These are phyloP conservation scores for Gymnoscopelus microlampas DNA, from an alignment of 2,797 vertebrate genomes.

Conservation along the genomic window DNA sequence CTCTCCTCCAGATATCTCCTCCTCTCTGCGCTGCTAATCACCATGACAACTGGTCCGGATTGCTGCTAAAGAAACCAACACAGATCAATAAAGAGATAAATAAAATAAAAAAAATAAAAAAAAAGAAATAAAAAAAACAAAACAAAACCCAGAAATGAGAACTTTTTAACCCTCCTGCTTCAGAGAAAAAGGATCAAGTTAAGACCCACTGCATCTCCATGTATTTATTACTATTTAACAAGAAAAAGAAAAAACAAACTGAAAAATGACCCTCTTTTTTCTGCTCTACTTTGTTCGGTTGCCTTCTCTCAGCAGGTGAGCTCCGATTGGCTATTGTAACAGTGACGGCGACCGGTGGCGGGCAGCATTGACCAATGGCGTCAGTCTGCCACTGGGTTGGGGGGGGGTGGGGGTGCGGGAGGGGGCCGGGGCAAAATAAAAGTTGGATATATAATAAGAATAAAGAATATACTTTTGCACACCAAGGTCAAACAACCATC, in stretches of 20 bases:
- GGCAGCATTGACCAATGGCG: slow-evolving; percentile 39
- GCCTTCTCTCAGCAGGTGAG: slow-evolving; percentile 86
- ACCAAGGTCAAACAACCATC: slow-evolving; percentile 80
- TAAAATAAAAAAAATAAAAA: slow-evolving; percentile 78
- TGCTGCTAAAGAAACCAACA: slow-evolving; percentile 89
- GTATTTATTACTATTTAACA: slow-evolving; percentile 92
- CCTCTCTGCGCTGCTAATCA: slow-evolving; percentile 89
- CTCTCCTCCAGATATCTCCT: slow-evolving; percentile 84
- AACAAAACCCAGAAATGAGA: slow-evolving; percentile 78
- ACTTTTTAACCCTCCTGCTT: slow-evolving; percentile 89
- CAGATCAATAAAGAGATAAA: slow-evolving; percentile 88
- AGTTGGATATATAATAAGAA: slow-evolving; percentile 85
- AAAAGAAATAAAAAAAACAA: slow-evolving; percentile 82
- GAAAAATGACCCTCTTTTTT: slow-evolving; percentile 82
- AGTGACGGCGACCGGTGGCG: slow-evolving; percentile 78
- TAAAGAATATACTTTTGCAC: slow-evolving; percentile 86
- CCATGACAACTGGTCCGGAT: slow-evolving; percentile 86
- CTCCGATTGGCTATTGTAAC: slow-evolving; percentile 86
- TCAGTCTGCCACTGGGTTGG: slow-evolving; percentile 74
- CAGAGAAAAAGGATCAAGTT: slow-evolving; percentile 84
- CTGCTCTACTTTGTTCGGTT: slow-evolving; percentile 87
- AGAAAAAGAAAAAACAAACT: slow-evolving; percentile 84
- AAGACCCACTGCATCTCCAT: slow-evolving; percentile 89
- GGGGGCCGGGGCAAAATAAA: slow-evolving; percentile 76
- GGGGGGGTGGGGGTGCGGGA: slow-evolving; percentile 61